Percentiles rank a stretch among this genome's conserved stretches.
Evolutionary conservation across 2,888 invertebrate genomes (phyloP).

Genomic region (Apamea epomidion): DNA sequence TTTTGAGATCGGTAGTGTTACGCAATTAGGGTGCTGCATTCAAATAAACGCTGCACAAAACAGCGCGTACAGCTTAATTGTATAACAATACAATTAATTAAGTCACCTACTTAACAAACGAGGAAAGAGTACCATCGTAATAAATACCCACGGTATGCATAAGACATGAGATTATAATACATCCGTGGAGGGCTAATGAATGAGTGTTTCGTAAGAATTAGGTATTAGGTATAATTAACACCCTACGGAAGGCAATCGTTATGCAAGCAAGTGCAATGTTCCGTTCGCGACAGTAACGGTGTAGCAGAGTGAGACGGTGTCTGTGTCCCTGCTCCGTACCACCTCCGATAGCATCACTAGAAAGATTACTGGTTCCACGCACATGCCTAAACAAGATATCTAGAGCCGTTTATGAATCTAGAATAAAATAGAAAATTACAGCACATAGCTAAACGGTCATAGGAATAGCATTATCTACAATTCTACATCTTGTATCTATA

Average conservation of each 20-base stretch:
- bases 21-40: background rate
- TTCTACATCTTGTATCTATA: background rate
- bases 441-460: slow-evolving; percentile 11
- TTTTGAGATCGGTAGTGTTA: background rate
- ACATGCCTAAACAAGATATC: slow-evolving; percentile 71
- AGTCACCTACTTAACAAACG: background rate
- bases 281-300: slow-evolving; percentile 41
- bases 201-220: slow-evolving; percentile 41
- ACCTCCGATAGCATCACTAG: slow-evolving; percentile 22
- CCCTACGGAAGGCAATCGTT: slow-evolving; percentile 55
- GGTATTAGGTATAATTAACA: slow-evolving; percentile 35
- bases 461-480: background rate
- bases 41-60: background rate
- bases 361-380: slow-evolving; percentile 70
- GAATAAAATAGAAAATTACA: slow-evolving; percentile 67
- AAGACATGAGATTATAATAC: slow-evolving; percentile 41
- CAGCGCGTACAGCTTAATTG: background rate
- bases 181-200: slow-evolving; percentile 39
- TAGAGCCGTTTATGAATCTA: slow-evolving; percentile 70
- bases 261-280: slow-evolving; percentile 58
- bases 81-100: slow-evolving; percentile 22
- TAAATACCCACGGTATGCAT: slow-evolving; percentile 16
- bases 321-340: slow-evolving; percentile 52
- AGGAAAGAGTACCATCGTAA: slow-evolving; percentile 24
- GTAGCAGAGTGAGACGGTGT: slow-evolving; percentile 40